Evolutionary conservation across 2,113 vertebrate genomes (phyloP), one percentile per base, ranked within the genome.

Genomic region (Danionella cerebrum): DNA sequence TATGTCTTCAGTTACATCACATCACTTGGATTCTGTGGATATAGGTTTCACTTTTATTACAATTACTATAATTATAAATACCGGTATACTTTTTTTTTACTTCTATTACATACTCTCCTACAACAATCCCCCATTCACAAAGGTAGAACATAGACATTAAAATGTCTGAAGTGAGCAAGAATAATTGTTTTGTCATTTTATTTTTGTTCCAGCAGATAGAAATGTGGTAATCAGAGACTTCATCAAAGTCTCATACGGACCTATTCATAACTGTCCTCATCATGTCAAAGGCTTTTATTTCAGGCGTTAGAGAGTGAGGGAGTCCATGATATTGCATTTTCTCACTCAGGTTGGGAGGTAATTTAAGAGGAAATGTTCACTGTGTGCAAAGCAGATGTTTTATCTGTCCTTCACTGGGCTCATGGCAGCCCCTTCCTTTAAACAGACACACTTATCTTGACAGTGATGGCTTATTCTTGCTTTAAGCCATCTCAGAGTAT

Each of bases 391-490:
- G 59, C 55, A 73, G 65, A 65, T 51, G 55, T 65, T 70, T 44
- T 50, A 54, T 79, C 63, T 78, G 75, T 66, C 44, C 19, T 53
- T 78, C 50, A 60, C 54, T 8, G 45, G 65, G 45, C 60, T 71
- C 39, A 65, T 24, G 39, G 6, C 36, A 33, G 19, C 19, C 58
- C 42, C 1, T 21, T 64, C 69, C 5, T 25, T 36, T 71, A 53
- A 72, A 76, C 29, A 67, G 41, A 68, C 59, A 59, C 67, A 64
- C 76, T 86, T 55, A 75, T 76, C 50, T 64, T 41, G 50, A 72
- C 78, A 66, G 62, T 53, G 57, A 45, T 31, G 44, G 25, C 31
- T 48, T 39, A 59, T 70, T 62, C 71, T 68, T 76, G 58, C 60
- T 65, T 70, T 7, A 75, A 72, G 25, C 67, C 10, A 11, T 69